A percentile compares a stretch with the other conserved stretches of the same genome.
phyloP scores from a whole-genome alignment of 1,140 invertebrate species.

The Anoplolepis gracilipes region DNA sequence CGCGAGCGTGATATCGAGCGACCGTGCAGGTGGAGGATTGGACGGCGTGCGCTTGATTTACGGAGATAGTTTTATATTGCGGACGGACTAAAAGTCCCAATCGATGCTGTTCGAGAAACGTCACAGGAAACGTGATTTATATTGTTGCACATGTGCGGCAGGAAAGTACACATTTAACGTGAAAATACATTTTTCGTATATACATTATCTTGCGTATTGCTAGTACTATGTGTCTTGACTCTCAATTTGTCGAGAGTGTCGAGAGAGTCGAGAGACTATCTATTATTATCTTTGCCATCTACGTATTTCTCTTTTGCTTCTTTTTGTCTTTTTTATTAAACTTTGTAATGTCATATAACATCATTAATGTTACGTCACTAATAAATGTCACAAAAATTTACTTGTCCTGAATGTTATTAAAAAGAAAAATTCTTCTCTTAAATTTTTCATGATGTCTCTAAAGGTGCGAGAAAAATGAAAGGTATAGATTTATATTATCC shows the following conservation, averaged over 20 bases:
- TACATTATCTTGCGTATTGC: neutral
- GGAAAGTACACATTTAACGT: constrained; percentile 34
- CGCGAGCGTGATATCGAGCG: constrained; percentile 49
- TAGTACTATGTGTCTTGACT: constrained; percentile 2
- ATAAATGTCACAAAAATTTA: neutral
- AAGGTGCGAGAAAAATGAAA: neutral
- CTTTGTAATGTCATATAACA: too few species aligned
- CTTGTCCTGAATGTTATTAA: neutral
- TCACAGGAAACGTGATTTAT: constrained; percentile 33
- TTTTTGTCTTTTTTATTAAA: neutral
- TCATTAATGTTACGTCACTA: too few species aligned
- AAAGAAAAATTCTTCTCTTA: neutral
- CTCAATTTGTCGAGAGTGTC: neutral
- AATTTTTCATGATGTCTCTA: neutral
- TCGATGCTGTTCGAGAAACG: constrained; percentile 51
- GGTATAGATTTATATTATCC: neutral
- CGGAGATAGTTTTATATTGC: constrained; percentile 54
- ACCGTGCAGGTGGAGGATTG: constrained; percentile 8
- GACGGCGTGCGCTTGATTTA: constrained; percentile 50
- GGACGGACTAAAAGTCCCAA: constrained; percentile 50
- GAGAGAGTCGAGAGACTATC: too few species aligned
- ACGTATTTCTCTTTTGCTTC: neutral
- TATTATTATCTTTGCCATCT: neutral
- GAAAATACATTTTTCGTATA: neutral
- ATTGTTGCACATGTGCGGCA: constrained; percentile 33